Evolutionary conservation across 1,140 invertebrate species (phyloP).

Genomic region (Bombyx mandarina): DNA sequence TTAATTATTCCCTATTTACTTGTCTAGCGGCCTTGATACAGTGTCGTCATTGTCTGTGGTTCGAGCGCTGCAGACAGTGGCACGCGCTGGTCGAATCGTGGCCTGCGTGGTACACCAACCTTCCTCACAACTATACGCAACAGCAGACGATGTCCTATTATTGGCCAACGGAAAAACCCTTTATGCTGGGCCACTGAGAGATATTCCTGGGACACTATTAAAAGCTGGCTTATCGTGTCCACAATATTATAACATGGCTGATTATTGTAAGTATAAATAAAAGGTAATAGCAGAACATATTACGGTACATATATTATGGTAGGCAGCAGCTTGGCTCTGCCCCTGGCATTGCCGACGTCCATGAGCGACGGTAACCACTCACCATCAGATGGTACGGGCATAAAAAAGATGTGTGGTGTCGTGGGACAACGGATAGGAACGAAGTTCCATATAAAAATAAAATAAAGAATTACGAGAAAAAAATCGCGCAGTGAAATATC

Average conservation of each 20-base stretch:
- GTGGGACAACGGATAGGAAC: too few species aligned
- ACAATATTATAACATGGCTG: constrained; percentile 78
- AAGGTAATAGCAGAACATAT: too few species aligned
- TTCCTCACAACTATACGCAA: constrained; percentile 83
- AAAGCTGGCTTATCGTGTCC: constrained; percentile 73
- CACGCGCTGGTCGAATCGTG: constrained; percentile 82
- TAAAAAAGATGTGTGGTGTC: too few species aligned
- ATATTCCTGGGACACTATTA: constrained; percentile 68
- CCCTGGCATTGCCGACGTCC: too few species aligned
- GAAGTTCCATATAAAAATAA: too few species aligned
- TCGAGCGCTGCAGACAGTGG: constrained; percentile 76
- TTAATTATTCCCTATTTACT: too few species aligned
- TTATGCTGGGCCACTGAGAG: constrained; percentile 72
- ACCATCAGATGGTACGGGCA: too few species aligned
- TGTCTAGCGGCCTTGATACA: constrained; percentile 81
- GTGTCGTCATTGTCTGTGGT: constrained; percentile 80
- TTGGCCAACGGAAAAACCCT: constrained; percentile 73
- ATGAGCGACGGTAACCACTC: too few species aligned
- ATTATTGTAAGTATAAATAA: constrained; percentile 71
- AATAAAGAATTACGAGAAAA: too few species aligned
- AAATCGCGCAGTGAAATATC: too few species aligned
- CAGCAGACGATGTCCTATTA: constrained; percentile 77
- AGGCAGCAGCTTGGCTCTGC: too few species aligned
- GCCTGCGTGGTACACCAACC: constrained; percentile 93
- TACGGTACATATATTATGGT: too few species aligned